A percentile compares a stretch with the other conserved stretches of the same genome.
Conservation (phyloP, 2,797 vertebrate genomes). For the Gallinago solitaria region DNA sequence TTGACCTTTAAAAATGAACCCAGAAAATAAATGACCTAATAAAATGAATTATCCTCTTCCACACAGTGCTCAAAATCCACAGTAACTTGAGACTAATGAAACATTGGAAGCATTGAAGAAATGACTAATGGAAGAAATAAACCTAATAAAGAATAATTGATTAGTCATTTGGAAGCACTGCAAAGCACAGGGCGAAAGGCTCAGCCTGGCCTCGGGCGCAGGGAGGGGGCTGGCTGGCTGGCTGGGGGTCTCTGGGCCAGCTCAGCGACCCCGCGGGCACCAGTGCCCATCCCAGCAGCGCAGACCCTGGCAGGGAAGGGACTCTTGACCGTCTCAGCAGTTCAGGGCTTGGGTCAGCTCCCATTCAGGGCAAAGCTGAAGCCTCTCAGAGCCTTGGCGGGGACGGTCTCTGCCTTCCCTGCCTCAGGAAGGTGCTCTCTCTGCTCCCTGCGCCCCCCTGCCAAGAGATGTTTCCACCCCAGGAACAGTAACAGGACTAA, state of each 20-base stretch:
- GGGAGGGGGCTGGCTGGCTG: neutral
- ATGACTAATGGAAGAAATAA: slow-evolving; percentile 66
- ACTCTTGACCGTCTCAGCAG: neutral
- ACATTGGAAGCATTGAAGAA: slow-evolving; percentile 46
- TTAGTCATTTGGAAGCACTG: neutral
- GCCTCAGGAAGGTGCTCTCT: neutral
- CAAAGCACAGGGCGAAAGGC: neutral
- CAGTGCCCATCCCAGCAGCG: accelerated
- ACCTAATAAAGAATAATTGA: slow-evolving; percentile 64
- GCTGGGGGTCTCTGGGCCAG: neutral
- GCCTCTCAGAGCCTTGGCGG: accelerated
- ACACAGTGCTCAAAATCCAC: slow-evolving; percentile 58
- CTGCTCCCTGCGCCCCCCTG: too few species aligned
- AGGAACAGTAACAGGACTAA: accelerated
- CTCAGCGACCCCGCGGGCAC: accelerated
- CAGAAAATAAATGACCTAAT: slow-evolving; percentile 79
- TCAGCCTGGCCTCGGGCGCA: neutral
- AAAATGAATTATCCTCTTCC: slow-evolving; percentile 73
- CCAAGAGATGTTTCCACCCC: neutral
- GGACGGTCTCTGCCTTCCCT: neutral
- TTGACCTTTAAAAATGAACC: slow-evolving; percentile 77
- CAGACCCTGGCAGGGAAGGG: neutral
- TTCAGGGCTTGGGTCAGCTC: neutral
- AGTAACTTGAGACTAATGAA: slow-evolving; percentile 70
- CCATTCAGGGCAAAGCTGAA: neutral